These are phyloP conservation scores for Mesaphorura yosii DNA, from an alignment of 1,140 invertebrate species.

Conservation along the genomic window DNA sequence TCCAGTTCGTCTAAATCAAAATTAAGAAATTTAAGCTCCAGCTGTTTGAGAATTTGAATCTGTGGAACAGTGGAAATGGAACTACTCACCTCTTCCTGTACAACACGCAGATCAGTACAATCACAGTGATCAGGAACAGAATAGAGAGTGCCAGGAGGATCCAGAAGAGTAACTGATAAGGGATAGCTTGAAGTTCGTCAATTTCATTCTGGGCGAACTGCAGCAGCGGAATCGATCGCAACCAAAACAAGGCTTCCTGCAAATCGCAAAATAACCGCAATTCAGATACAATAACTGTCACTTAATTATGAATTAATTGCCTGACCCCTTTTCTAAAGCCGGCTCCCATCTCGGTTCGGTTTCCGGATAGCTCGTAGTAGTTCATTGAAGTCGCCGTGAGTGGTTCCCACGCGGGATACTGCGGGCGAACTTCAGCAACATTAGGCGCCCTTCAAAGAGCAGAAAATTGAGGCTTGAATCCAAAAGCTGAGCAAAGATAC, in stretches of 20 bases:
- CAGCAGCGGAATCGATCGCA: slow-evolving; percentile 12
- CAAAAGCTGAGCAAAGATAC: background rate
- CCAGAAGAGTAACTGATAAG: slow-evolving; percentile 21
- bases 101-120: slow-evolving; percentile 10
- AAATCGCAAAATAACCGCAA: background rate
- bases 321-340: slow-evolving; percentile 22
- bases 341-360: background rate
- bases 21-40: too few relatives aligned
- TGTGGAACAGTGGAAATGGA: background rate
- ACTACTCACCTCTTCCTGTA: slow-evolving; percentile 5
- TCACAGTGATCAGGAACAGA: slow-evolving; percentile 9
- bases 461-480: background rate
- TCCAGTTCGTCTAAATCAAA: too few relatives aligned
- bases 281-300: background rate
- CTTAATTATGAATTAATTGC: background rate
- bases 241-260: slow-evolving; percentile 22
- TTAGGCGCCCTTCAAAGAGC: slow-evolving; percentile 5
- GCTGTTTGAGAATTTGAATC: too few relatives aligned
- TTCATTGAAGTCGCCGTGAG: slow-evolving; percentile 2
- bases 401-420: slow-evolving; percentile 5
- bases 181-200: slow-evolving; percentile 10
- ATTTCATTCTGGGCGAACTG: slow-evolving; percentile 5
- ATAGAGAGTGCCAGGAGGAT: slow-evolving; percentile 10
- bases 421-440: background rate
- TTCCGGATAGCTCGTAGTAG: slow-evolving; percentile 6